phyloP scores from a whole-genome alignment of 2,888 invertebrate species.

The Cephus rjabovi region DNA sequence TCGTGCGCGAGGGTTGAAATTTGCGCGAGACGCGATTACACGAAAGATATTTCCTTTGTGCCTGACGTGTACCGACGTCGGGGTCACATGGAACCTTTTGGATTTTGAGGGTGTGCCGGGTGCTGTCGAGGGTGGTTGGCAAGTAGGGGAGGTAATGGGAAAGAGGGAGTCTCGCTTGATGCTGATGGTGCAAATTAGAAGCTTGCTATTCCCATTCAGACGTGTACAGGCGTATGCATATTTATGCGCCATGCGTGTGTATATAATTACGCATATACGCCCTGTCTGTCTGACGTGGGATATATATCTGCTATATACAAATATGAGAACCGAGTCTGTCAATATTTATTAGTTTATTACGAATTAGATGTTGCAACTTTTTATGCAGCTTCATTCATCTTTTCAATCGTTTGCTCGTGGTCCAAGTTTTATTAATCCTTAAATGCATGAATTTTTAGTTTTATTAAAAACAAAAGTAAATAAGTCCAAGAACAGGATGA shows the following conservation, averaged over 20 bases:
- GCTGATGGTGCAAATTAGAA: slow-evolving; percentile 18
- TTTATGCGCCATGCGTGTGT: slow-evolving; percentile 6
- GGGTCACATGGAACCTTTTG: neutral
- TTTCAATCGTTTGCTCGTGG: neutral
- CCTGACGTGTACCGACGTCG: neutral
- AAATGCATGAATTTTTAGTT: no score
- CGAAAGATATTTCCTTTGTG: slow-evolving; percentile 21
- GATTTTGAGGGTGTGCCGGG: neutral
- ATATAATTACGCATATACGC: neutral
- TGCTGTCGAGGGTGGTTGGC: neutral
- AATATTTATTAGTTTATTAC: neutral
- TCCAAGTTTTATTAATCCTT: neutral
- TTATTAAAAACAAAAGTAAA: no score
- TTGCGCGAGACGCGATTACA: slow-evolving; percentile 17
- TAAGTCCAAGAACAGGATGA: no score
- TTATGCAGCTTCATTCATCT: neutral
- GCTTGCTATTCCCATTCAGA: neutral
- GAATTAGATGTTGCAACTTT: neutral
- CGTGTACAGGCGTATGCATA: slow-evolving; percentile 1
- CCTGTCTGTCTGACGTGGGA: neutral
- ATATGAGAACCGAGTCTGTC: neutral
- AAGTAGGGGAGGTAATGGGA: slow-evolving; percentile 10
- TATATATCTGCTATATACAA: neutral
- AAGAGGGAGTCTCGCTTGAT: neutral
- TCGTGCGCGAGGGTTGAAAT: neutral